phyloP scores from a whole-genome alignment of 1,140 invertebrate genomes.

The Augochlora pura region DNA sequence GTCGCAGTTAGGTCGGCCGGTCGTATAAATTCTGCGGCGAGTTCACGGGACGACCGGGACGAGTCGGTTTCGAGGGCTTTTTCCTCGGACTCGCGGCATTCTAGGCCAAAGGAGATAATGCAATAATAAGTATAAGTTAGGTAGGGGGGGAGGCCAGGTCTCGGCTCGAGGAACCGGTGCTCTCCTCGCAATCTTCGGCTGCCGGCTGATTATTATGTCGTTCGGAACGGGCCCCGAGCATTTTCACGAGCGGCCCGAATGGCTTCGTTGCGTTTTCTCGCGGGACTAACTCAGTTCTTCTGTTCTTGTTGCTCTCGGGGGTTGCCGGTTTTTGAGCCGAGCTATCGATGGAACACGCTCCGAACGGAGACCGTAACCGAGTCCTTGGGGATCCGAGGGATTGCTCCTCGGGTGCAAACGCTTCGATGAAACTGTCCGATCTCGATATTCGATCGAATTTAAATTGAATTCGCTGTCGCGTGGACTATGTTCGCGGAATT shows the following conservation, averaged over 20 bases:
- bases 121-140: conserved; percentile 70
- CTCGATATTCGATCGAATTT: too few relatives aligned
- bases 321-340: background rate
- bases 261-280: conserved; percentile 39
- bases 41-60: conserved; percentile 21
- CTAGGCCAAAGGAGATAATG: conserved; percentile 60
- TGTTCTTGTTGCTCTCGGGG: background rate
- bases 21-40: conserved; percentile 29
- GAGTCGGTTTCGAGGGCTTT: conserved; percentile 14
- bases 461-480: too few relatives aligned
- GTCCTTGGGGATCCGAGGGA: background rate
- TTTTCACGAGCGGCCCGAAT: conserved; percentile 30
- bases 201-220: conserved; percentile 60
- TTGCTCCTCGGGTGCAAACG: background rate
- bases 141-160: conserved; percentile 14
- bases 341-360: background rate
- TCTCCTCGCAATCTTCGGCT: conserved; percentile 42
- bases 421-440: too few relatives aligned
- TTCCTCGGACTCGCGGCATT: conserved; percentile 40
- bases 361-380: background rate
- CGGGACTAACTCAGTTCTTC: background rate
- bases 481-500: too few relatives aligned
- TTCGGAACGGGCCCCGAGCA: conserved; percentile 44
- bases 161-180: conserved; percentile 19
- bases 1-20: background rate